Conservation (phyloP, 2,113 vertebrate species). For the Salvator merianae region DNA sequence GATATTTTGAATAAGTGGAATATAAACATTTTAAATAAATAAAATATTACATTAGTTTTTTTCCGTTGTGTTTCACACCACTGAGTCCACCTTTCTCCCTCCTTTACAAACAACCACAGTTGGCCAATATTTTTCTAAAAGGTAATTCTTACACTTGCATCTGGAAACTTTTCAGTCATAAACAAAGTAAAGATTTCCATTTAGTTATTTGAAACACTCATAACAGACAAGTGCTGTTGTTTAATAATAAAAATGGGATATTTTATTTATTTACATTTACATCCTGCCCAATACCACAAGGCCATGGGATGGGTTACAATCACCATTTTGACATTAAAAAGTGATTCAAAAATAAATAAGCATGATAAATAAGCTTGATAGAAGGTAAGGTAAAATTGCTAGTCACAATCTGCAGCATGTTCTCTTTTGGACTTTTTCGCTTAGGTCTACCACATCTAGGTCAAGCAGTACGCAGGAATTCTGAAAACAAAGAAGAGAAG, state of each 20-base stretch:
- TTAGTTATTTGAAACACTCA: slow-evolving; percentile 37
- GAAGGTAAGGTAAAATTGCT: slow-evolving; percentile 27
- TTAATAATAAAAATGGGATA: slow-evolving; percentile 17
- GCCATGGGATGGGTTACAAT: too few relatives aligned
- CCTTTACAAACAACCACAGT: neutral
- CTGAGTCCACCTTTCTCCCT: neutral
- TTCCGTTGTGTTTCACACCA: neutral
- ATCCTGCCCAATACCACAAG: too few relatives aligned
- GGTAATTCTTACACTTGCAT: neutral
- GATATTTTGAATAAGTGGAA: too few relatives aligned
- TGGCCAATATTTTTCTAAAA: neutral
- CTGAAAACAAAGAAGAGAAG: slow-evolving; percentile 59
- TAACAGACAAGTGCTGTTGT: slow-evolving; percentile 41
- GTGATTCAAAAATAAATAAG: slow-evolving; percentile 5
- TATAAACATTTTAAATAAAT: too few relatives aligned
- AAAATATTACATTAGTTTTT: neutral
- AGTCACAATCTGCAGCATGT: slow-evolving; percentile 65
- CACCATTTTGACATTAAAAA: neutral
- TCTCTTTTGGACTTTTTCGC: slow-evolving; percentile 58
- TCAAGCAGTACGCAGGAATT: slow-evolving; percentile 54
- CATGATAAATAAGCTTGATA: too few relatives aligned
- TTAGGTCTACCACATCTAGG: slow-evolving; percentile 59
- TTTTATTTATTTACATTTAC: neutral
- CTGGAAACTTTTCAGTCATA: neutral
- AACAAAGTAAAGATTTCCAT: slow-evolving; percentile 25